These are phyloP conservation scores for Incurvaria masculella DNA, from an alignment of 2,888 invertebrate species.

Conservation along the genomic window DNA sequence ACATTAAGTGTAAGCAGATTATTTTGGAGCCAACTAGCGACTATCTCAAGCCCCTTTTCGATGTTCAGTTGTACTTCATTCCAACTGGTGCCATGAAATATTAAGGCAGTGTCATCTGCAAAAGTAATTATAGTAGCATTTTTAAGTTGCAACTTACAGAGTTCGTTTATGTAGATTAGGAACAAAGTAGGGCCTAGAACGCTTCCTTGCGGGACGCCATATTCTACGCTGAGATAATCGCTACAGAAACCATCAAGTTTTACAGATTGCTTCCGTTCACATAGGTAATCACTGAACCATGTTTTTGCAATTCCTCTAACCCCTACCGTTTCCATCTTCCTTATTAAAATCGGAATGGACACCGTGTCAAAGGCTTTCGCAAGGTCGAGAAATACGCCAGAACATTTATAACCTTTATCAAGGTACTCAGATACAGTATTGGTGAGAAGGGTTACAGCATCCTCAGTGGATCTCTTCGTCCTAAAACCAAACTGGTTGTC, in stretches of 20 bases:
- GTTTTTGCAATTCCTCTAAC: background rate
- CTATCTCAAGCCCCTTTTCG: background rate
- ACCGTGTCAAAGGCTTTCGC: conserved; percentile 6
- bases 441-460: conserved; percentile 2
- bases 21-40: background rate
- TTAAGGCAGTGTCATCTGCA: background rate
- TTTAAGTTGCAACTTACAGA: background rate
- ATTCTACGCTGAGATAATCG: background rate
- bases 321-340: too few relatives aligned
- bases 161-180: conserved; percentile 1
- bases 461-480: conserved; percentile 4
- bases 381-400: conserved; percentile 10
- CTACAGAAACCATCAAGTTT: background rate
- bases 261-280: background rate
- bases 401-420: conserved; percentile 1
- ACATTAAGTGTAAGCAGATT: background rate
- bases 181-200: background rate
- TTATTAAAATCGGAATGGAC: background rate
- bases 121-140: background rate
- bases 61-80: background rate
- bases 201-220: background rate
- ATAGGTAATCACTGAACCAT: conserved; percentile 1
- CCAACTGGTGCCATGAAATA: background rate
- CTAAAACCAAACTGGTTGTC: conserved; percentile 6
- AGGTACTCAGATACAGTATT: background rate